phyloP scores from a whole-genome alignment of 2,797 vertebrate genomes.

The Rhincodon typus region DNA sequence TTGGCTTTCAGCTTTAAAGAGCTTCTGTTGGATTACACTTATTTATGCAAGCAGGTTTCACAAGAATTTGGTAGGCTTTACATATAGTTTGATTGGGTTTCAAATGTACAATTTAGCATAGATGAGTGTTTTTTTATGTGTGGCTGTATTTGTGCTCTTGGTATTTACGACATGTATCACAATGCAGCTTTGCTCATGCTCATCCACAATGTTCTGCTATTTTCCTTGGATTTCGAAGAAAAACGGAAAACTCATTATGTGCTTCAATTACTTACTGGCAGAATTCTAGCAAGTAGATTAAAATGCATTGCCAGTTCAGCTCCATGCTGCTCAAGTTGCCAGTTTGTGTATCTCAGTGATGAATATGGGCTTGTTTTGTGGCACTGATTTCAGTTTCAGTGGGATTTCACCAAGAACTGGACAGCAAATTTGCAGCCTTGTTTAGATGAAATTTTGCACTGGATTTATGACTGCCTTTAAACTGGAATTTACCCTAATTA shows the following conservation, averaged over 20 bases:
- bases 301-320: not conserved
- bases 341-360: not conserved
- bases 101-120: not conserved
- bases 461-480: not conserved
- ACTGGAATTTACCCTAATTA: not conserved
- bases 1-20: not conserved
- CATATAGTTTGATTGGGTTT: not conserved
- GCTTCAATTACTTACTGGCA: not conserved
- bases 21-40: not conserved
- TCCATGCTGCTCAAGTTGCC: not conserved
- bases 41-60: not conserved
- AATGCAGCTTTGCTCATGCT: not conserved
- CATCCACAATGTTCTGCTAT: not conserved
- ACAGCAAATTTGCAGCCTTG: not conserved
- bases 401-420: not conserved
- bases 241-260: not conserved
- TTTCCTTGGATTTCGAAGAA: not conserved
- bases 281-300: not conserved
- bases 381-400: not conserved
- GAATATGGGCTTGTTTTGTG: not conserved
- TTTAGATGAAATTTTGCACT: not conserved
- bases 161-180: not conserved
- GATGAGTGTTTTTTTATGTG: not conserved
- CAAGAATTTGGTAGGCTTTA: not conserved
- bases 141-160: not conserved